These are phyloP conservation scores for Archips crataeganus DNA, from an alignment of 2,888 invertebrate genomes.

Conservation along the genomic window DNA sequence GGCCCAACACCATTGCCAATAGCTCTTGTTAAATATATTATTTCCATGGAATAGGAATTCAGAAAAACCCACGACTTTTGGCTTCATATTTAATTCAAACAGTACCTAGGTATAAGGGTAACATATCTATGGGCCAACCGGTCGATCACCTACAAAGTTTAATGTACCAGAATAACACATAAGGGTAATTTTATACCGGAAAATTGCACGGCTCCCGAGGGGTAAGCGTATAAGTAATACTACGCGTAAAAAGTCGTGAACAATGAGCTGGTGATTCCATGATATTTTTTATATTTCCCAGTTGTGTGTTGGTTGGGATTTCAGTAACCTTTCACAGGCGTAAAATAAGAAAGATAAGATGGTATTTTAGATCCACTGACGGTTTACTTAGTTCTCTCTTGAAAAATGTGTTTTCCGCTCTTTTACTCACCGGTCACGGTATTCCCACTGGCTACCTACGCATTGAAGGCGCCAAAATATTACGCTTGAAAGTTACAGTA, in stretches of 20 bases:
- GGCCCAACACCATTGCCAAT: neutral
- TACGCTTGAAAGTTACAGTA: too few relatives aligned
- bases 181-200: conserved; percentile 7
- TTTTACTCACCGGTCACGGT: neutral
- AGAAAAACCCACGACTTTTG: neutral
- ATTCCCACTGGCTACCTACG: neutral
- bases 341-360: neutral
- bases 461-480: too few relatives aligned
- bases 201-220: conserved; percentile 9
- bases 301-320: conserved; percentile 5
- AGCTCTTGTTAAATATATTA: neutral
- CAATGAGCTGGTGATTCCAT: conserved; percentile 1
- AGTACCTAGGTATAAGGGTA: neutral
- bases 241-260: neutral
- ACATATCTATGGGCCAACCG: conserved; percentile 1
- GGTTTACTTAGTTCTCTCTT: neutral
- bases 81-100: neutral
- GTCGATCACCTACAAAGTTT: conserved; percentile 9
- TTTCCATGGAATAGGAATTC: neutral
- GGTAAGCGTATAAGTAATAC: conserved; percentile 7
- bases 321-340: neutral
- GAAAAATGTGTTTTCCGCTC: neutral
- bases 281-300: conserved; percentile 3
- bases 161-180: conserved; percentile 13
- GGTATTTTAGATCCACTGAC: neutral